Evolutionary conservation across 2,797 vertebrate species (phyloP).

Genomic region (Lithobates sylvaticus): DNA sequence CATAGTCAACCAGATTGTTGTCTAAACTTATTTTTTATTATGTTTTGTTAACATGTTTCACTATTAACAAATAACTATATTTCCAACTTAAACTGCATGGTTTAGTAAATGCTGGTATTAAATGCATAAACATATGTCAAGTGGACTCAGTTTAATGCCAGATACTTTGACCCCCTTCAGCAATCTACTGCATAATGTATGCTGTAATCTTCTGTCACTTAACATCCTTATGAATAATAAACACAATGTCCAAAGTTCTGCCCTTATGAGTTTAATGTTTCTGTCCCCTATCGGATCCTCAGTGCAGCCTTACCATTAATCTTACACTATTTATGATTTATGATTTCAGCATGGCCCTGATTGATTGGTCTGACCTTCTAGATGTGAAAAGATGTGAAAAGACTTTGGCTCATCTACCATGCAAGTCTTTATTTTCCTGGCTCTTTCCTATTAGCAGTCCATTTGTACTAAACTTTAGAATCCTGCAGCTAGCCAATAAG

Average conservation of each 20-base stretch:
- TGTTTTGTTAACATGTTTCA: too few species aligned
- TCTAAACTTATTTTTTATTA: too few species aligned
- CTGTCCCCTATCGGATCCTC: conserved; percentile 30
- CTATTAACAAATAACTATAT: too few species aligned
- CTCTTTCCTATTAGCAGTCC: conserved; percentile 52
- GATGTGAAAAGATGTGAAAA: conserved; percentile 58
- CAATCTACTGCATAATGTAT: conserved; percentile 22
- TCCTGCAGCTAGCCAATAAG: conserved; percentile 68
- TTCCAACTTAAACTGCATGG: too few species aligned
- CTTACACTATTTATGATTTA: conserved; percentile 56
- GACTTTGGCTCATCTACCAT: conserved; percentile 50
- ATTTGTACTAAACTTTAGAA: conserved; percentile 67
- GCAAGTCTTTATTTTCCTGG: conserved; percentile 43
- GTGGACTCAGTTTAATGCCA: not conserved
- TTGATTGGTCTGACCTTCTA: conserved; percentile 62
- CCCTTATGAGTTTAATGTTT: conserved; percentile 55
- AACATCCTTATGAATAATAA: conserved; percentile 53
- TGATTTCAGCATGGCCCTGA: conserved; percentile 56
- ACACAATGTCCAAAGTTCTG: conserved; percentile 34
- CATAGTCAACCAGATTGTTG: too few species aligned
- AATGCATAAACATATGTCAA: conserved; percentile 5
- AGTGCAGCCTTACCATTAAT: conserved; percentile 49
- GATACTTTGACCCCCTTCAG: not conserved
- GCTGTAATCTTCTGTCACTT: conserved; percentile 17
- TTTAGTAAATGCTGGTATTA: not conserved